These are phyloP conservation scores for Shargacucullia verbasci DNA, from an alignment of 2,888 invertebrate species.

Conservation along the genomic window DNA sequence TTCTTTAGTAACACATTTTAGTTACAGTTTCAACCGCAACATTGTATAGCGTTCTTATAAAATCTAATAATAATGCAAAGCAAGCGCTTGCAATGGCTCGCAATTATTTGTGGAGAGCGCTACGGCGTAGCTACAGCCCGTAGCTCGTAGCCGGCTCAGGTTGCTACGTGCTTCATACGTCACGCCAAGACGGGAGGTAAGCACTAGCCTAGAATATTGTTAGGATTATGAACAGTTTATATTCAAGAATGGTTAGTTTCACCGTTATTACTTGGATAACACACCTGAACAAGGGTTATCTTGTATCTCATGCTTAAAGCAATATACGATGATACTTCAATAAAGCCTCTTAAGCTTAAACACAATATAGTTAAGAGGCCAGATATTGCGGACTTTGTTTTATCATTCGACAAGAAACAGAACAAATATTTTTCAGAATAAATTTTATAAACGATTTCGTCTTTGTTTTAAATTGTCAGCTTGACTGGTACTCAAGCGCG, in stretches of 20 bases:
- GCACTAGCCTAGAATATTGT: slow-evolving; percentile 25
- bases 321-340: too few relatives aligned
- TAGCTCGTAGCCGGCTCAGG: slow-evolving; percentile 52
- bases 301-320: too few relatives aligned
- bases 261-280: neutral
- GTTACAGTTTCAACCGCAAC: neutral
- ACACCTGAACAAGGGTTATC: neutral
- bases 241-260: slow-evolving; percentile 20
- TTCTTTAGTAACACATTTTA: too few relatives aligned
- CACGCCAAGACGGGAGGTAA: slow-evolving; percentile 23
- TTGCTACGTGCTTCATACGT: slow-evolving; percentile 43
- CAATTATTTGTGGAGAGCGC: slow-evolving; percentile 45
- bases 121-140: slow-evolving; percentile 41
- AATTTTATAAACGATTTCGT: too few relatives aligned
- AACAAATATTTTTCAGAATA: too few relatives aligned
- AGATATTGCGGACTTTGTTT: too few relatives aligned
- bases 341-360: neutral
- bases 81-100: slow-evolving; percentile 21
- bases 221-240: slow-evolving; percentile 44
- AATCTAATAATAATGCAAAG: slow-evolving; percentile 24
- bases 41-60: slow-evolving; percentile 11
- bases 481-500: too few relatives aligned
- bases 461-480: too few relatives aligned
- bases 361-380: too few relatives aligned
- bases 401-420: too few relatives aligned